Conservation (phyloP, 1,140 invertebrate genomes). For the Maniola jurtina region DNA sequence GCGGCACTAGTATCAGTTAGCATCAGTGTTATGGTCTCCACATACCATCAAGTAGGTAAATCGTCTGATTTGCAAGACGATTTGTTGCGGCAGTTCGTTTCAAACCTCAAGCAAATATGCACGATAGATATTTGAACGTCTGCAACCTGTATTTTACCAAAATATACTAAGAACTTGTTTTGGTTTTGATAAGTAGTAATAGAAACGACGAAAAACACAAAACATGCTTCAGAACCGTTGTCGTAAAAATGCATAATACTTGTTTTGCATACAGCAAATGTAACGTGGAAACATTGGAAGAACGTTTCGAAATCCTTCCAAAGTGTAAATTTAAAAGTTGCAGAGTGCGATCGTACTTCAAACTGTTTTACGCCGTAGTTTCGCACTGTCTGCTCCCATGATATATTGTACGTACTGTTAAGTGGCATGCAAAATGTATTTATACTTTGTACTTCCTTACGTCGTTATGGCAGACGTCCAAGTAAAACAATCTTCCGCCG, state of each 20-base stretch:
- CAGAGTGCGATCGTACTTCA: constrained; percentile 44
- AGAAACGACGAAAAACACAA: too few relatives aligned
- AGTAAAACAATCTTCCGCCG: constrained; percentile 72
- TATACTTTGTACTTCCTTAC: constrained; percentile 75
- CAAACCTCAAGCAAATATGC: too few relatives aligned
- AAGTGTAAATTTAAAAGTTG: constrained; percentile 38
- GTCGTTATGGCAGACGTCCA: constrained; percentile 71
- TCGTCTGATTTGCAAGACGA: too few relatives aligned
- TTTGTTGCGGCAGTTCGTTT: too few relatives aligned
- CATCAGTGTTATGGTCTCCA: too few relatives aligned
- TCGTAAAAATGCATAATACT: not conserved
- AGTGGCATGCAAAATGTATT: constrained; percentile 76
- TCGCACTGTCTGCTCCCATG: constrained; percentile 51
- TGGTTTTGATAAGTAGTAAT: too few relatives aligned
- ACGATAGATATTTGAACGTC: too few relatives aligned
- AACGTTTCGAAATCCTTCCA: constrained; percentile 25
- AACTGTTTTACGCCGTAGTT: constrained; percentile 50
- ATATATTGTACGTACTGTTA: constrained; percentile 70
- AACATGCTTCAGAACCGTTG: not conserved
- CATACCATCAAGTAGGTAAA: too few relatives aligned
- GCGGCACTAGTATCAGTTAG: too few relatives aligned
- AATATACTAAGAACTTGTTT: too few relatives aligned
- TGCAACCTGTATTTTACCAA: too few relatives aligned
- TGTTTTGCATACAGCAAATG: constrained; percentile 18
- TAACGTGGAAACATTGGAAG: constrained; percentile 14